A percentile compares a stretch with the other conserved stretches of the same genome.
These are phyloP conservation scores for Drosophila varians DNA, from an alignment of 1,140 invertebrate species.

Conservation along the genomic window DNA sequence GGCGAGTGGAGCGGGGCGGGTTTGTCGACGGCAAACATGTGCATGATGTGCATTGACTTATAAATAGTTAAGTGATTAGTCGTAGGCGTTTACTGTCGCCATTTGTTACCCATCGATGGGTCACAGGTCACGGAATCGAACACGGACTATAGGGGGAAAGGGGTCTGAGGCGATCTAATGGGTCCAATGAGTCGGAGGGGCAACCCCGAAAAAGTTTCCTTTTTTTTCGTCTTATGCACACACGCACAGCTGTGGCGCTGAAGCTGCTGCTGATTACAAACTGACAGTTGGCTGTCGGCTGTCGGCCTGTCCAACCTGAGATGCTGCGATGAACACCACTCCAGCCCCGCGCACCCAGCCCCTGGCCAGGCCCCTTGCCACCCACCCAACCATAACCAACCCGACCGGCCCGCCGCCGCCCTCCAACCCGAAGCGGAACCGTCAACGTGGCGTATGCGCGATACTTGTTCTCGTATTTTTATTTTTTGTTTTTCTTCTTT, in stretches of 20 bases:
- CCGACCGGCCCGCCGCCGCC: background rate
- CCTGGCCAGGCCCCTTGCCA: background rate
- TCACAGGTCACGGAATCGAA: slow-evolving; percentile 20
- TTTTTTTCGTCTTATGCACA: slow-evolving; percentile 34
- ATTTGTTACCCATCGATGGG: slow-evolving; percentile 29
- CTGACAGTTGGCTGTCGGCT: slow-evolving; percentile 54
- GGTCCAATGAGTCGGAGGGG: background rate
- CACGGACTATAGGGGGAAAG: background rate
- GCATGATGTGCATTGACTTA: slow-evolving; percentile 25
- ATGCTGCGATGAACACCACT: slow-evolving; percentile 7
- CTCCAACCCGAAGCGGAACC: slow-evolving; percentile 15
- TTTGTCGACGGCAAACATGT: slow-evolving; percentile 9
- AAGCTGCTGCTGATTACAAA: slow-evolving; percentile 52
- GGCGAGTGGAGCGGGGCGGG: background rate
- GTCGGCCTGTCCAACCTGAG: slow-evolving; percentile 37
- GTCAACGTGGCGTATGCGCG: slow-evolving; percentile 67
- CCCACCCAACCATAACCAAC: background rate
- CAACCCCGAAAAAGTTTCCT: slow-evolving; percentile 27
- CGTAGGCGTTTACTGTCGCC: slow-evolving; percentile 23
- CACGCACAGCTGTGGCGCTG: slow-evolving; percentile 42
- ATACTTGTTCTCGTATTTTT: slow-evolving; percentile 49
- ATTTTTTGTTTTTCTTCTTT: slow-evolving; percentile 13
- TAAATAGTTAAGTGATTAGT: slow-evolving; percentile 49
- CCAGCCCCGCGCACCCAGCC: slow-evolving; percentile 1
- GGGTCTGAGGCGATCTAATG: background rate